These are phyloP conservation scores for Phasia obesa DNA, from an alignment of 2,888 invertebrate species.

Conservation along the genomic window DNA sequence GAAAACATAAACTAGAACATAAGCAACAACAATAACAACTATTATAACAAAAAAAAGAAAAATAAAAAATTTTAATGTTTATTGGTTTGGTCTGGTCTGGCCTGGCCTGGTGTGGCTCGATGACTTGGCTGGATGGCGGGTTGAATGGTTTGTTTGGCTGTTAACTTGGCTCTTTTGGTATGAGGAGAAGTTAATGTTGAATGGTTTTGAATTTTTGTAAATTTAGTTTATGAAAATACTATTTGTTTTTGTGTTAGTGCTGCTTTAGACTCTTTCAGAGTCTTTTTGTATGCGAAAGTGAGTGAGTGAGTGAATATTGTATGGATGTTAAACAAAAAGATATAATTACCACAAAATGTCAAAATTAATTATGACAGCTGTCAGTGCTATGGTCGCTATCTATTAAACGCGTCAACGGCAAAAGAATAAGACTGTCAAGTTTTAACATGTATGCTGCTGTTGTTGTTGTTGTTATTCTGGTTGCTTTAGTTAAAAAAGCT, in stretches of 20 bases:
- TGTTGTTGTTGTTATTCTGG: too few species aligned
- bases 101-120: constrained; percentile 35
- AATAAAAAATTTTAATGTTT: constrained; percentile 54
- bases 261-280: constrained; percentile 40
- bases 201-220: constrained; percentile 41
- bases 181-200: constrained; percentile 37
- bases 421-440: constrained; percentile 65
- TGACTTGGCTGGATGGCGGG: constrained; percentile 41
- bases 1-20: constrained; percentile 68
- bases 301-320: constrained; percentile 52
- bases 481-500: constrained; percentile 53
- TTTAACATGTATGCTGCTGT: constrained; percentile 6
- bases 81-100: constrained; percentile 49
- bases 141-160: constrained; percentile 51
- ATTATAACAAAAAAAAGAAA: constrained; percentile 41
- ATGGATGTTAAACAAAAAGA: constrained; percentile 73
- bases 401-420: constrained; percentile 72
- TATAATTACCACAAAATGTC: constrained; percentile 81
- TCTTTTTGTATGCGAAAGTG: constrained; percentile 13
- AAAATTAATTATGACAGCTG: constrained; percentile 83
- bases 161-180: constrained; percentile 48
- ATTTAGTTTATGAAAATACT: constrained; percentile 50
- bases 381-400: constrained; percentile 78
- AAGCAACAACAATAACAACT: constrained; percentile 29
- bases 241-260: constrained; percentile 31